phyloP scores from a whole-genome alignment of 30 jellyfish, hydroid and myxozoan species.

The Phacellophora camtschatica region DNA sequence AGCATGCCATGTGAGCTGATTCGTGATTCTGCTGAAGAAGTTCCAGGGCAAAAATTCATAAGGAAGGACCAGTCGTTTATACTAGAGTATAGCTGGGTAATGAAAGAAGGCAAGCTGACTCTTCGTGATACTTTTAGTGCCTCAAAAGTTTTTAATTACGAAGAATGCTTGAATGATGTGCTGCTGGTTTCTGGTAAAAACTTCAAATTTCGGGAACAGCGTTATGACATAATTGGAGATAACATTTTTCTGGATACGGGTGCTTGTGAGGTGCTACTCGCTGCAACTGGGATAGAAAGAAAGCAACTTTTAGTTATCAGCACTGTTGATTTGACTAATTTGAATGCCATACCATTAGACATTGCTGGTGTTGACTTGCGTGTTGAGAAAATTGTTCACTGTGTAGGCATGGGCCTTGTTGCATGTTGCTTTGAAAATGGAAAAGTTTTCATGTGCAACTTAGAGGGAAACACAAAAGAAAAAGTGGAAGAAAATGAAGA shows the following conservation, averaged over 20 bases:
- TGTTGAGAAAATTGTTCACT: slow-evolving; percentile 19
- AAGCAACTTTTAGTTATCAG: slow-evolving; percentile 10
- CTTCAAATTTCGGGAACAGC: slow-evolving; percentile 18
- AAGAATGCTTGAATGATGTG: slow-evolving; percentile 25
- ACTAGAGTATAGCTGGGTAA: slow-evolving; percentile 23
- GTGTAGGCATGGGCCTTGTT: slow-evolving; percentile 35
- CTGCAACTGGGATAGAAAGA: neutral
- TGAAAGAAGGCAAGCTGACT: neutral
- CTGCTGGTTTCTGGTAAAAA: slow-evolving; percentile 13
- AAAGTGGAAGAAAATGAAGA: neutral
- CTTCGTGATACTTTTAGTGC: neutral
- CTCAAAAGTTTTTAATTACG: neutral
- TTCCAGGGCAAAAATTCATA: too few species aligned
- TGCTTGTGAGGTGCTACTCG: slow-evolving; percentile 3
- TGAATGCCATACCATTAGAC: slow-evolving; percentile 7
- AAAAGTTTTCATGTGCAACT: slow-evolving; percentile 17
- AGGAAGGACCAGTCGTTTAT: slow-evolving; percentile 4
- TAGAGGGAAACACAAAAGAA: slow-evolving; percentile 40
- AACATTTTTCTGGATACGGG: slow-evolving; percentile 8
- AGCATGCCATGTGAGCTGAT: slow-evolving; percentile 19
- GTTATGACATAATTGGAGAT: slow-evolving; percentile 11
- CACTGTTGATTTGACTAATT: slow-evolving; percentile 13
- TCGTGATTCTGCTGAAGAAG: neutral
- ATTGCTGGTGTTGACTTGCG: neutral
- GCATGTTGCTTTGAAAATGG: slow-evolving; percentile 72